These are phyloP conservation scores for Agelastica alni DNA, from an alignment of 2,888 invertebrate species.

Conservation along the genomic window DNA sequence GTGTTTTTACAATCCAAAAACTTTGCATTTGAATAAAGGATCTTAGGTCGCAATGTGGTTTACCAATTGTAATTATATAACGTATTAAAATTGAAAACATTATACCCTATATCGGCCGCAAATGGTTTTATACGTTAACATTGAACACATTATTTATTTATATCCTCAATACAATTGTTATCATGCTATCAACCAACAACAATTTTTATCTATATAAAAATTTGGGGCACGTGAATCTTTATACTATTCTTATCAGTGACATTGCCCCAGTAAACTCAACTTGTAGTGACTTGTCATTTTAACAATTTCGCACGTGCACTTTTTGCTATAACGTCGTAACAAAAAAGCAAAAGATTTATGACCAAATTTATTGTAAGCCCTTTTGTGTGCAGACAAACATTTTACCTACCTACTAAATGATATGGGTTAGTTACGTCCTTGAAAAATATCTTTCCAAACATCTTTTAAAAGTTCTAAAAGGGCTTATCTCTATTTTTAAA, in stretches of 20 bases:
- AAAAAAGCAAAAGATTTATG: conserved; percentile 1
- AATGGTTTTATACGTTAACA: too few species aligned
- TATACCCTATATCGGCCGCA: too few species aligned
- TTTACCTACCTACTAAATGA: conserved; percentile 6
- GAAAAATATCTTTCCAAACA: conserved; percentile 2
- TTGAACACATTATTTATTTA: background rate
- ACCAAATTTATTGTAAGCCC: background rate
- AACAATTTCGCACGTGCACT: conserved; percentile 4
- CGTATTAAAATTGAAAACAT: too few species aligned
- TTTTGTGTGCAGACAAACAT: background rate
- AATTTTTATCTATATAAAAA: too few species aligned
- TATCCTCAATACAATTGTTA: too few species aligned
- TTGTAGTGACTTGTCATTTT: conserved; percentile 3
- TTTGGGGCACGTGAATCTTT: background rate
- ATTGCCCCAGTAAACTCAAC: background rate
- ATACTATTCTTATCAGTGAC: conserved; percentile 2
- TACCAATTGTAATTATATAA: too few species aligned
- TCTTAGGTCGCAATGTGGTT: too few species aligned
- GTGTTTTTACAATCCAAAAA: too few species aligned
- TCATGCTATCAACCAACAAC: too few species aligned
- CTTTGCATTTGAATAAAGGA: too few species aligned
- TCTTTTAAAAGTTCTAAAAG: background rate
- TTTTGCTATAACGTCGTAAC: background rate
- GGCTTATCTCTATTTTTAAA: background rate
- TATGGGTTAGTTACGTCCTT: conserved; percentile 1